These are phyloP conservation scores for Cinclus cinclus DNA, from an alignment of 2,113 vertebrate species.

Conservation along the genomic window DNA sequence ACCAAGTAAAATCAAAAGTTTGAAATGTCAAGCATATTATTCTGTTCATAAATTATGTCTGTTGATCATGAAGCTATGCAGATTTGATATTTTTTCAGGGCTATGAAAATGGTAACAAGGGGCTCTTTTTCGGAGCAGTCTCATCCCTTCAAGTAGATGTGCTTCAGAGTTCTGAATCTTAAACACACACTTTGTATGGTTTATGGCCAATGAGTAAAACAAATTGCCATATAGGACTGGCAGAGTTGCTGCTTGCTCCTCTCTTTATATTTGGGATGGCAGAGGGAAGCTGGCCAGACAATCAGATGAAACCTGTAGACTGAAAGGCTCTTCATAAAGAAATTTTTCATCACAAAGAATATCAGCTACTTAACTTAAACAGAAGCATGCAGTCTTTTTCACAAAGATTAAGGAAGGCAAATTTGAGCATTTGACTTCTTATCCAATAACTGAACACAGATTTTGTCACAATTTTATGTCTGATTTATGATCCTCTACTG, in stretches of 20 bases:
- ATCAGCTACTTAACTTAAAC: background rate
- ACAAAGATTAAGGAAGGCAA: background rate
- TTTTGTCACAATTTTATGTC: background rate
- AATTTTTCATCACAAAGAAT: background rate
- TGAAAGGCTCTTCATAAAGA: background rate
- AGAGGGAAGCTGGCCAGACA: background rate
- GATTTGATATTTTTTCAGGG: conserved; percentile 25
- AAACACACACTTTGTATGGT: background rate
- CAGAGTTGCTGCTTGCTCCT: background rate
- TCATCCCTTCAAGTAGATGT: background rate
- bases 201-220: background rate
- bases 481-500: background rate
- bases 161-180: background rate
- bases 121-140: background rate
- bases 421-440: background rate
- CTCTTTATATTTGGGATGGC: background rate
- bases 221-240: background rate
- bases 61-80: conserved; percentile 20
- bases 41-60: background rate
- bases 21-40: conserved; percentile 10
- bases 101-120: conserved; percentile 50
- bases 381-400: background rate
- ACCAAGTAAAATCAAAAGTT: conserved; percentile 3
- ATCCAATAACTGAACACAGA: background rate
- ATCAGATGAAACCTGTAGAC: background rate